Evolutionary conservation across 2,888 invertebrate genomes (phyloP).

Genomic region (Tenthredo notha): DNA sequence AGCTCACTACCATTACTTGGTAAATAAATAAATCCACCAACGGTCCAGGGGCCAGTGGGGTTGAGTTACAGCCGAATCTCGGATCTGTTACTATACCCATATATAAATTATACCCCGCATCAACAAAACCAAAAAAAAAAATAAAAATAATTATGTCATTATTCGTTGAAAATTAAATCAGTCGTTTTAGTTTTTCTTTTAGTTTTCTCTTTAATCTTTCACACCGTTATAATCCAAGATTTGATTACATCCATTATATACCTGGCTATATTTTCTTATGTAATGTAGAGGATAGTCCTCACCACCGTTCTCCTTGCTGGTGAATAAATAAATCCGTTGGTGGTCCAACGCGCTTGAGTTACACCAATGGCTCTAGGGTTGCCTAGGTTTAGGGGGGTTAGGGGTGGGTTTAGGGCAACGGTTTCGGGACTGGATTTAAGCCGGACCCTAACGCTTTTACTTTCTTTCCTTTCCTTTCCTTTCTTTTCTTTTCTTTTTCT

Average conservation of each 20-base stretch:
- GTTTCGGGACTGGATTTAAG: constrained; percentile 24
- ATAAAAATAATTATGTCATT: too few species aligned
- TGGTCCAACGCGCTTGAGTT: constrained; percentile 24
- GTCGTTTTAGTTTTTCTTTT: neutral
- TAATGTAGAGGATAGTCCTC: neutral
- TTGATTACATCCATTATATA: neutral
- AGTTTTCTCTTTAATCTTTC: neutral
- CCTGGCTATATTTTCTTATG: neutral
- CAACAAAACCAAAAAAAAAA: too few species aligned
- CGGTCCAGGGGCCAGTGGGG: neutral
- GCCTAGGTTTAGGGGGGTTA: neutral
- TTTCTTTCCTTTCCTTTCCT: neutral
- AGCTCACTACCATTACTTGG: neutral
- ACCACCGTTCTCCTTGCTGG: too few species aligned
- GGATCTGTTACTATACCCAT: neutral
- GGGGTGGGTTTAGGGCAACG: neutral
- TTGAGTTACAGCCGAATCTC: constrained; percentile 4
- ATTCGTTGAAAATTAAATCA: neutral
- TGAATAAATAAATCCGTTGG: constrained; percentile 42
- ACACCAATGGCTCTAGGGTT: neutral
- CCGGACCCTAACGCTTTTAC: constrained; percentile 22
- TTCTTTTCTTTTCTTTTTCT: neutral
- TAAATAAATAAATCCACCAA: constrained; percentile 38
- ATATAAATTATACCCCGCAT: neutral
- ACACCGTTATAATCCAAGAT: neutral